These are phyloP conservation scores for Prunella fulvescens DNA, from an alignment of 2,113 vertebrate genomes.

Conservation along the genomic window DNA sequence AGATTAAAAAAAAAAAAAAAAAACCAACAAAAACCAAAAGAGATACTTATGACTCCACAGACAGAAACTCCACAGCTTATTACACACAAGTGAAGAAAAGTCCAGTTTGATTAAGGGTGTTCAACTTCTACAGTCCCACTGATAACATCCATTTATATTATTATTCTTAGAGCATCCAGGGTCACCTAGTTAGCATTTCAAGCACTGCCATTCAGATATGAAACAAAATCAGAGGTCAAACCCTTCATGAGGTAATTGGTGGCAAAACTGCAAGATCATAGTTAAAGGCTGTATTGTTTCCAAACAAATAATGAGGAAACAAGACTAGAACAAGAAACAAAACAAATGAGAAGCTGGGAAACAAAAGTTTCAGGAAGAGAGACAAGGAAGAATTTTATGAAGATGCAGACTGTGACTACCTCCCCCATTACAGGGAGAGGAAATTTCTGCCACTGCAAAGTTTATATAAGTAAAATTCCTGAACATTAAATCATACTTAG, in stretches of 20 bases:
- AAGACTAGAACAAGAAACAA: not conserved
- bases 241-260: not conserved
- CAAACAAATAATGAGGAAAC: not conserved
- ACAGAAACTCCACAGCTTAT: not conserved
- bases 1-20: not conserved
- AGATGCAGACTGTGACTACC: not conserved
- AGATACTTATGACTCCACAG: not conserved
- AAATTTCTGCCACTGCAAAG: not conserved
- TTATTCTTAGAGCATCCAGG: not conserved
- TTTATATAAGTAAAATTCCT: constrained; percentile 30
- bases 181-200: not conserved
- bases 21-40: not conserved
- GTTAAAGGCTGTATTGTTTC: not conserved
- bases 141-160: not conserved
- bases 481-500: not conserved
- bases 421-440: not conserved
- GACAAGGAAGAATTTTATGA: not conserved
- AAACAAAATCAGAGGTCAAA: not conserved
- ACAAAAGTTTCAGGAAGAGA: not conserved
- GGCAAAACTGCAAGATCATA: not conserved
- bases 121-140: not conserved
- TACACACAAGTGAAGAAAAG: not conserved
- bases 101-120: not conserved
- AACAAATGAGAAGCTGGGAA: not conserved
- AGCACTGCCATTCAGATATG: not conserved